Conservation (phyloP, 2,888 invertebrate genomes). For the Perdita meconis region DNA sequence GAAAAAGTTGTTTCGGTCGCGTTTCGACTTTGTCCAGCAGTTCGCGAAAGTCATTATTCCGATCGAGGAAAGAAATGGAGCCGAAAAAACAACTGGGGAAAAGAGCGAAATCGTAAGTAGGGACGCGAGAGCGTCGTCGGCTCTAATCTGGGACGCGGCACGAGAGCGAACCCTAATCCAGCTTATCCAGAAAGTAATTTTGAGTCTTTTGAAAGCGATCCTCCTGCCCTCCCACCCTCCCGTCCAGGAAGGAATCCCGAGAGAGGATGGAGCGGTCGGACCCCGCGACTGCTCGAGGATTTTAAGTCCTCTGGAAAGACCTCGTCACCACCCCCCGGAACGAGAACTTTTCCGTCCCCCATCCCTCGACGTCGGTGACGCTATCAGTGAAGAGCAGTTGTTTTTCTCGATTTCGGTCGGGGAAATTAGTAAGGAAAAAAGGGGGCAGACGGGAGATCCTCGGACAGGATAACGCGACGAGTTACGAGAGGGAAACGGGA, state of each 20-base stretch:
- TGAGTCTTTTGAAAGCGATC: slow-evolving; percentile 86
- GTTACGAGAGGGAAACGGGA: slow-evolving; percentile 19
- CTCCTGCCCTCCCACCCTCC: slow-evolving; percentile 48
- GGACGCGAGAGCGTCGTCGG: slow-evolving; percentile 78
- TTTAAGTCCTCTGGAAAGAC: slow-evolving; percentile 68
- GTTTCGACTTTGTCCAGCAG: background rate
- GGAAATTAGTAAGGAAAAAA: slow-evolving; percentile 75
- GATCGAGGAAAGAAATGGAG: slow-evolving; percentile 47
- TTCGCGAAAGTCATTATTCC: slow-evolving; percentile 44
- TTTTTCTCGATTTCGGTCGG: slow-evolving; percentile 73
- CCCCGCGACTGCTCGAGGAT: slow-evolving; percentile 64
- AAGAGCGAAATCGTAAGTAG: slow-evolving; percentile 62
- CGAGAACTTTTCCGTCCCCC: slow-evolving; percentile 51
- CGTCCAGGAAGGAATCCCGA: slow-evolving; percentile 65
- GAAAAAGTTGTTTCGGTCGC: background rate
- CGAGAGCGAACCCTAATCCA: slow-evolving; percentile 86
- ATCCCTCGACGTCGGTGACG: slow-evolving; percentile 49
- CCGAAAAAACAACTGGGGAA: slow-evolving; percentile 55
- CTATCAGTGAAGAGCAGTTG: slow-evolving; percentile 76
- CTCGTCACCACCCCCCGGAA: slow-evolving; percentile 47
- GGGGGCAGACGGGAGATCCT: slow-evolving; percentile 36
- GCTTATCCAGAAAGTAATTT: slow-evolving; percentile 88
- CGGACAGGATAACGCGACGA: slow-evolving; percentile 51
- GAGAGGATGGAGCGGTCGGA: slow-evolving; percentile 56
- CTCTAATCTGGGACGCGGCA: slow-evolving; percentile 83